A percentile compares a stretch with the other conserved stretches of the same genome.
Conservation (phyloP, 1,140 invertebrate genomes). For the Physella acuta region DNA sequence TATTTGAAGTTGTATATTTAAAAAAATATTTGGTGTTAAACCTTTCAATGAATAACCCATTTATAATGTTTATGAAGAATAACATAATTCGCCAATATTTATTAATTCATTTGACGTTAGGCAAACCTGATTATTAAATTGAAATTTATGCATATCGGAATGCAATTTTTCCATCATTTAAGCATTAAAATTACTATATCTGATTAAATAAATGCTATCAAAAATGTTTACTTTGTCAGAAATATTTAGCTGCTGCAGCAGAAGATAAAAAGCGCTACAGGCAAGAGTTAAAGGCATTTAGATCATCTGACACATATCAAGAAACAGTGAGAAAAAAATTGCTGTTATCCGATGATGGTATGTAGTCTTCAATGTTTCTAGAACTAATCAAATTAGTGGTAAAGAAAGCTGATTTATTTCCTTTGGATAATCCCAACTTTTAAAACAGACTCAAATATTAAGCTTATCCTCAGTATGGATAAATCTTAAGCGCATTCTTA, state of each 20-base stretch:
- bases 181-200: slow-evolving; percentile 1
- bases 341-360: slow-evolving; percentile 47
- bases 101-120: too few species aligned
- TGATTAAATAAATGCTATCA: background rate
- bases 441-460: too few species aligned
- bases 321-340: slow-evolving; percentile 64
- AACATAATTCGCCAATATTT: background rate
- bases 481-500: too few species aligned
- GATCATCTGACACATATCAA: slow-evolving; percentile 65
- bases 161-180: too few species aligned
- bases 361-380: too few species aligned
- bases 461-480: too few species aligned
- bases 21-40: background rate
- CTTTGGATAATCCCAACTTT: too few species aligned
- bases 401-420: too few species aligned
- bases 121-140: too few species aligned
- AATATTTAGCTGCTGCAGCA: slow-evolving; percentile 65
- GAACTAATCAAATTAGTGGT: too few species aligned
- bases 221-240: slow-evolving; percentile 54
- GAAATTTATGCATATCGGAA: too few species aligned
- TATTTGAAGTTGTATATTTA: background rate
- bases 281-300: slow-evolving; percentile 65
- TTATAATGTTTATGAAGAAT: background rate
- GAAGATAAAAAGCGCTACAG: slow-evolving; percentile 65
- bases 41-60: background rate